Base-by-base conservation (phyloP, 2,888 invertebrate species). In the Leptothorax acervorum region DNA sequence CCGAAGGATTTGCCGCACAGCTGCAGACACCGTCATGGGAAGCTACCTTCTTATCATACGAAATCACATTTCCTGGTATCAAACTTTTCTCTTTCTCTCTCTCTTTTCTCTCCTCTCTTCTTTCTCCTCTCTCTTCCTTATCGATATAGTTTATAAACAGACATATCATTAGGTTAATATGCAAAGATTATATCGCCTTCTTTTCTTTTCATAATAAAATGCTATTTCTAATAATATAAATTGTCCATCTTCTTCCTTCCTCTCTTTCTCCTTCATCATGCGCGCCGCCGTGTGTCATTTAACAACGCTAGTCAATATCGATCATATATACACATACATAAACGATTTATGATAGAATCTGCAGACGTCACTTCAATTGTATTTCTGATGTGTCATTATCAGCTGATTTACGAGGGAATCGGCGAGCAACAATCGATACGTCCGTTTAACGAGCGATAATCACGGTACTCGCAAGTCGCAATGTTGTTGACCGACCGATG, bases 351-450 rank as follows among this genome's bases (percentile, higher is more conserved):
- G 48, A 71, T 31, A 23, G 45, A 71, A 71, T 79, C 31, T 23
- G 23, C 23, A 48, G 55, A 79, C 18, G 23, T 23, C 57, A 35
- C 45, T 35, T 35, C 5, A 23, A 35, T 57, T 48, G 23, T 28
- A 60, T 9, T 71, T 79, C 57, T 60, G n/a, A n/a, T n/a, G 60
- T 45, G 71, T 35, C 57, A 79, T 79, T 75, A 85, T 76, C 84
- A 76, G 85, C 84, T 89, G 88, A 90, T 90, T 92, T 90, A 87
- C 85, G 78, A 85, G 84, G 78, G 82, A 89, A 87, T 87, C 87
- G 84, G 81, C 84, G 75, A 86, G 83, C 83, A 88, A 90, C 90
- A 90, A 91, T 91, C 89, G 90, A 90, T 88, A 63, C 73, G 68
- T 83, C 83, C 87, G 48, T 85, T 91, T 89, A 90, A 90, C 84